Evolutionary conservation across 2,888 invertebrate genomes (phyloP).

Genomic region (Agelastica alni): DNA sequence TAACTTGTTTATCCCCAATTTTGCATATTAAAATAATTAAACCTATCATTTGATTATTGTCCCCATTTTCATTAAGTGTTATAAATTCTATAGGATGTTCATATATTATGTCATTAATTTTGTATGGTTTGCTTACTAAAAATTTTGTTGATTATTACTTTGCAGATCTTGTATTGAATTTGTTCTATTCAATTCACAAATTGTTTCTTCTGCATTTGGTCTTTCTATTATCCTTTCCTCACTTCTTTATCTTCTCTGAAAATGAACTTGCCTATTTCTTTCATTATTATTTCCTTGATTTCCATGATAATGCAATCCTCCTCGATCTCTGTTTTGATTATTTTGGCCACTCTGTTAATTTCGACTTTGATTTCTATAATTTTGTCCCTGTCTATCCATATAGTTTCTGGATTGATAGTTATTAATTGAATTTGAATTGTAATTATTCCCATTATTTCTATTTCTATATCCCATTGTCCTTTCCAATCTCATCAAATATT

Average conservation of each 20-base stretch:
- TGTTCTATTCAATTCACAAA: too few relatives aligned
- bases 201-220: not conserved
- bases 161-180: too few relatives aligned
- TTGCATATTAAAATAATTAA: not conserved
- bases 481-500: too few relatives aligned
- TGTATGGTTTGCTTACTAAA: not conserved
- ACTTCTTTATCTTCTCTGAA: too few relatives aligned
- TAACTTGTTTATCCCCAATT: not conserved
- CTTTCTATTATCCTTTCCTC: too few relatives aligned
- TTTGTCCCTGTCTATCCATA: too few relatives aligned
- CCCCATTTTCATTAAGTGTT: not conserved
- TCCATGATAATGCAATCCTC: not conserved
- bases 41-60: not conserved
- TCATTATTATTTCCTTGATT: not conserved
- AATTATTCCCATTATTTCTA: too few relatives aligned
- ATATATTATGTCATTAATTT: not conserved
- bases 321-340: not conserved
- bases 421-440: too few relatives aligned
- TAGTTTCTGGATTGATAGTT: too few relatives aligned
- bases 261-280: not conserved
- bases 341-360: not conserved
- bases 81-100: too few relatives aligned
- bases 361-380: not conserved
- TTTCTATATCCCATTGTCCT: too few relatives aligned
- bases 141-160: too few relatives aligned